Conservation (phyloP, 1,140 invertebrate species). For the Micrasema longulum region DNA sequence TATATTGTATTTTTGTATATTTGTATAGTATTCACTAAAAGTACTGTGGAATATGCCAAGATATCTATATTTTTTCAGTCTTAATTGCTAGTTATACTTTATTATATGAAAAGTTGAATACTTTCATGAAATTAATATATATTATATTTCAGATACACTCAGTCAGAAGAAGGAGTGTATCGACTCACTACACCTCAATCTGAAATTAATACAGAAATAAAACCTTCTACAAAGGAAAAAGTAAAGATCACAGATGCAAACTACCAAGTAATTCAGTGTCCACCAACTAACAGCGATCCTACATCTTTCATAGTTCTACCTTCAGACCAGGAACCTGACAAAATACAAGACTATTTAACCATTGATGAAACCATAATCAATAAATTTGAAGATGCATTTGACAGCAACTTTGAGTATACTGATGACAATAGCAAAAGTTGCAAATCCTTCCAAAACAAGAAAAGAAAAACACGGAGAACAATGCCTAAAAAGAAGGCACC, state of each 20-base stretch:
- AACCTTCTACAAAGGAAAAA: background rate
- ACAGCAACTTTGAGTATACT: too few species aligned
- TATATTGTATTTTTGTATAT: too few species aligned
- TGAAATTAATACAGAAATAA: constrained; percentile 79
- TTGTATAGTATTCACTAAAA: too few species aligned
- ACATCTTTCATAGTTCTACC: constrained; percentile 44
- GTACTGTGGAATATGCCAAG: too few species aligned
- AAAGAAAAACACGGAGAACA: background rate
- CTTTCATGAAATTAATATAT: too few species aligned
- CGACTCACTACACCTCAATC: constrained; percentile 81
- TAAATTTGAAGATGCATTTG: background rate
- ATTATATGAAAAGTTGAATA: too few species aligned
- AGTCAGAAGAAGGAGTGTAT: constrained; percentile 80
- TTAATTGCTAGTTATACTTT: too few species aligned
- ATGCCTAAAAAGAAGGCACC: constrained; percentile 6
- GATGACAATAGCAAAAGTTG: too few species aligned
- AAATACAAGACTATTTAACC: background rate
- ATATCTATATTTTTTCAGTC: too few species aligned
- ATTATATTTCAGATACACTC: constrained; percentile 70
- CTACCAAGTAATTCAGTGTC: constrained; percentile 42
- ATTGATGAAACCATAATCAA: background rate
- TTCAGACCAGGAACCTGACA: constrained; percentile 3
- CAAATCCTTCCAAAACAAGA: background rate
- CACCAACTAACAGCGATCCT: background rate
- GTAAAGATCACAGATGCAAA: constrained; percentile 34